Evolutionary conservation across 2,797 vertebrate species (phyloP), one percentile per base, ranked within the genome.

Genomic region (Lagocephalus sceleratus): DNA sequence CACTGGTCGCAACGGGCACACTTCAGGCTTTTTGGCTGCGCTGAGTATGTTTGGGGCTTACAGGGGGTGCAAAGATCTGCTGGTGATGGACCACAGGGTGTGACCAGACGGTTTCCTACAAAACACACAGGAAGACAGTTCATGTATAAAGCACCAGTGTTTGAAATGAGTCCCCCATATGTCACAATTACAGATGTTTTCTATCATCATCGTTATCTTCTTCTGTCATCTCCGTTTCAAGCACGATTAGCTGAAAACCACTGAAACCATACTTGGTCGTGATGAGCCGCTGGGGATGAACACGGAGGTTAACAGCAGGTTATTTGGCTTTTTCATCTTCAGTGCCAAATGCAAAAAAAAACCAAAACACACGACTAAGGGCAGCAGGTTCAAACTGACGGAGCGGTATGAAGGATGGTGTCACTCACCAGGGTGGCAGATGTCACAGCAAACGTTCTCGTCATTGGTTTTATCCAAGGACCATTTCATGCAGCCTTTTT

Each of bases 241-340:
- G 82, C 81, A 85, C 79, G 57, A 87, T 71, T 83, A 80, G 51
- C n/a, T 81, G 49, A 52, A 72, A 88, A 79, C 79, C 80, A 84
- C 80, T 54, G 84, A 88, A 84, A 89, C 80, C 72, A 57, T 25
- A 43, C 45, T 62, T 50, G 79, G 73, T 78, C 55, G 44, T 50
- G 10, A 22, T n/a, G 11, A 68, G 39, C 66, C 55, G 45, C 78
- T 12, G 46, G 11, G n/a, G 25, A 54, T 61, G 41, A 85, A 48
- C 14, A 4, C 3, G 32, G 14, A 35, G 3, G 1, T 35, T 35
- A 35, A 35, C 11, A 29, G 26, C 9, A 35, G 32, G 14, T 35
- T 1, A 5, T 4, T 9, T 41, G 10, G 1, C 14, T 29, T 26
- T 25, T 21, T 20, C 8, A 21, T 15, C 5, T 20, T 43, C 17